Percentiles rank a stretch among this genome's conserved stretches.
phyloP scores from a whole-genome alignment of 2,888 invertebrate genomes.

The Magallana nippona region DNA sequence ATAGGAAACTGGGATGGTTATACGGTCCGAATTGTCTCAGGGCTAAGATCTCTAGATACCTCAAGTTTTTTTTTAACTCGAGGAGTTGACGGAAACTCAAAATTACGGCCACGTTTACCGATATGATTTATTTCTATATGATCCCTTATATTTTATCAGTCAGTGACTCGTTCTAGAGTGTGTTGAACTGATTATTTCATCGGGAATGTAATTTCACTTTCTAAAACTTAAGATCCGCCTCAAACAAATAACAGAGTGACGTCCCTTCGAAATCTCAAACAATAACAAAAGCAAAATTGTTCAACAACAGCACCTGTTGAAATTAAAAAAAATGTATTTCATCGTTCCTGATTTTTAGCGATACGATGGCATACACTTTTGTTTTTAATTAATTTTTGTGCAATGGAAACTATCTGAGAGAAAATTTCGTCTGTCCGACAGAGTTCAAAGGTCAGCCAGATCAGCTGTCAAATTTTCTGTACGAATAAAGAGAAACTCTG shows the following conservation, averaged over 20 bases:
- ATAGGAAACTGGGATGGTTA: too few relatives aligned
- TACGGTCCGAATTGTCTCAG: too few relatives aligned
- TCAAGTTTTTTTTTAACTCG: too few relatives aligned
- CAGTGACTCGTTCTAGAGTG: too few relatives aligned
- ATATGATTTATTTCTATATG: too few relatives aligned
- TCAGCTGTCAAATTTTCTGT: slow-evolving; percentile 21
- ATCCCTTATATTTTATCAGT: too few relatives aligned
- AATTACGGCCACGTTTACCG: too few relatives aligned
- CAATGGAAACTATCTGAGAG: neutral
- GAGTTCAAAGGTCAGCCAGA: slow-evolving; percentile 2
- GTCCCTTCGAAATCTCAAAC: slow-evolving; percentile 22
- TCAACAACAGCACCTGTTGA: neutral
- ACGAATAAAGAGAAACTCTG: neutral
- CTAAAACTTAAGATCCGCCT: neutral
- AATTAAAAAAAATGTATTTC: neutral
- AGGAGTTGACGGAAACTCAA: too few relatives aligned
- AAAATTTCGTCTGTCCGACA: slow-evolving; percentile 21
- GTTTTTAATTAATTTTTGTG: slow-evolving; percentile 6
- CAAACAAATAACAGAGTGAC: neutral
- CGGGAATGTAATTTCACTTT: neutral
- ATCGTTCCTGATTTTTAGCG: neutral
- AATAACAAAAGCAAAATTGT: neutral
- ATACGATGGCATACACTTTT: neutral
- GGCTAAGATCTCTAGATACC: too few relatives aligned
- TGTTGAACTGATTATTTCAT: too few relatives aligned